These are phyloP conservation scores for Marisa cornuarietis DNA, from an alignment of 1,140 invertebrate species.

Conservation along the genomic window DNA sequence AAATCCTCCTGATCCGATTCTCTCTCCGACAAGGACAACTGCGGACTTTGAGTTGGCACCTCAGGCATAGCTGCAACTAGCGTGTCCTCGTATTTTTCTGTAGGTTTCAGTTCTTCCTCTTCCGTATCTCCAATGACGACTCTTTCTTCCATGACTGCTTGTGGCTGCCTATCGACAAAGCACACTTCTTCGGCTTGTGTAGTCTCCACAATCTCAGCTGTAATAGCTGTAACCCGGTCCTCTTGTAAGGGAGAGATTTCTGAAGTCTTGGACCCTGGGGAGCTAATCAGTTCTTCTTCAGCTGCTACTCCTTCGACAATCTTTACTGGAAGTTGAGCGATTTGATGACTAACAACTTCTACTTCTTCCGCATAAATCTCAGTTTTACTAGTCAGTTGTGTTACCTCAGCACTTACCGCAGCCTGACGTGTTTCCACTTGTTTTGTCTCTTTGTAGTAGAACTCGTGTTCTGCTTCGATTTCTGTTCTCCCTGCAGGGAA, in stretches of 20 bases:
- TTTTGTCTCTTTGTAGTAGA: not conserved
- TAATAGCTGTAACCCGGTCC: not conserved
- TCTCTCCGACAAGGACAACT: conserved; percentile 13
- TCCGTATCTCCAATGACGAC: not conserved
- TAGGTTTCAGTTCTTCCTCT: not conserved
- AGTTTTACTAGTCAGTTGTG: conserved; percentile 12
- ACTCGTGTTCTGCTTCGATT: conserved; percentile 6
- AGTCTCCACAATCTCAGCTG: conserved; percentile 10
- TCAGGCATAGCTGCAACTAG: conserved; percentile 17
- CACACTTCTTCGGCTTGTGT: not conserved
- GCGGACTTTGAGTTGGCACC: conserved; percentile 20
- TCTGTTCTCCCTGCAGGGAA: conserved; percentile 12
- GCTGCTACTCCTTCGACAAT: conserved; percentile 9
- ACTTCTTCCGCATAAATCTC: conserved; percentile 15
- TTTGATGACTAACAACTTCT: not conserved
- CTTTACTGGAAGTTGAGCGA: conserved; percentile 12
- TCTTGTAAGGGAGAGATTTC: conserved; percentile 24
- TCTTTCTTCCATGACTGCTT: not conserved
- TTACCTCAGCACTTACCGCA: not conserved
- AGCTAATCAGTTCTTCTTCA: conserved; percentile 15
- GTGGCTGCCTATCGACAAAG: not conserved
- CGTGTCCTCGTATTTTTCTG: not conserved
- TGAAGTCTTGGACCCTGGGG: conserved; percentile 11
- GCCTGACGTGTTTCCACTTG: conserved; percentile 3
- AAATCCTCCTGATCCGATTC: conserved; percentile 8